Conservation (phyloP, 2,113 vertebrate genomes). For the Epinephelus cyanopodus region DNA sequence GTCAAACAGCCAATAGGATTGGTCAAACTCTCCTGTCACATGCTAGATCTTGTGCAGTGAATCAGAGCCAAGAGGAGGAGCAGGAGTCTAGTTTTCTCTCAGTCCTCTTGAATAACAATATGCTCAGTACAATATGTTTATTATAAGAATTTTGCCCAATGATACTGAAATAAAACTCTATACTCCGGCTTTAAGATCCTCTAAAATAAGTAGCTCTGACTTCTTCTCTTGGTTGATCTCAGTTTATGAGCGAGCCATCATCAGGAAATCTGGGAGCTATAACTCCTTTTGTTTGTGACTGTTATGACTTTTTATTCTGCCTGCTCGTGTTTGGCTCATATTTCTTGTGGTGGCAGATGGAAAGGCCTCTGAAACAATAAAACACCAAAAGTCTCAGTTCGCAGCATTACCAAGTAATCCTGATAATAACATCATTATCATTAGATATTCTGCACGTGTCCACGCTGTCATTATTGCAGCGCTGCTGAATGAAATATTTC, state of each 20-base stretch:
- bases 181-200: background rate
- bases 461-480: constrained; percentile 16
- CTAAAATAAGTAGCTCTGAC: background rate
- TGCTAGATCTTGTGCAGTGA: too few relatives aligned
- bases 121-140: too few relatives aligned
- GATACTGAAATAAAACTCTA: too few relatives aligned
- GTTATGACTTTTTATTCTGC: constrained; percentile 20
- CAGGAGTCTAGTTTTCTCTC: too few relatives aligned
- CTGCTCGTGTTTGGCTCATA: background rate
- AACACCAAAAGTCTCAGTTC: constrained; percentile 28
- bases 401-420: constrained; percentile 30
- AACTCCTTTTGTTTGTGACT: background rate
- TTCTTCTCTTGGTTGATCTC: background rate
- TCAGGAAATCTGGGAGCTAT: background rate
- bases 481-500: constrained; percentile 45
- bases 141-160: too few relatives aligned
- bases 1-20: too few relatives aligned
- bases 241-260: background rate
- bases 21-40: too few relatives aligned
- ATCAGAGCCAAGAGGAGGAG: too few relatives aligned
- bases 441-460: constrained; percentile 33
- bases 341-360: constrained; percentile 38
- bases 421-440: constrained; percentile 8
- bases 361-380: constrained; percentile 25
- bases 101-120: too few relatives aligned